Percentiles rank a stretch among this genome's conserved stretches.
Conservation (phyloP, 92 coral and sea anemone genomes). For the Porites lobata region DNA sequence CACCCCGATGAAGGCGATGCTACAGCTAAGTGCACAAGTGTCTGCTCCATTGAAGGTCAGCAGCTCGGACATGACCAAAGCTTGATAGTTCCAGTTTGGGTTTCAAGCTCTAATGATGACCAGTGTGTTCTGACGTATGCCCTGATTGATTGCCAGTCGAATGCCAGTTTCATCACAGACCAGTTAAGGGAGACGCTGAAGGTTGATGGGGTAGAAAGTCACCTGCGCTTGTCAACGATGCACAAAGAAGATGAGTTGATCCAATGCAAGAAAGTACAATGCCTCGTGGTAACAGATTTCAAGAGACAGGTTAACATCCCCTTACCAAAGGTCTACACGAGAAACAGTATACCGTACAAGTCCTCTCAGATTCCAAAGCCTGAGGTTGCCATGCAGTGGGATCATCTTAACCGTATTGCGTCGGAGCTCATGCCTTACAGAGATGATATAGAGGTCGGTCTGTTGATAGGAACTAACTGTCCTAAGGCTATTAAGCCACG, state of each 20-base stretch:
- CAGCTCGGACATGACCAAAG: slow-evolving; percentile 60
- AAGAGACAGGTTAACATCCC: slow-evolving; percentile 25
- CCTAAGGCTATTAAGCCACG: no score
- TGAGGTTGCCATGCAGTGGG: no score
- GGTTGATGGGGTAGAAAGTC: slow-evolving; percentile 58
- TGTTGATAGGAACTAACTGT: no score
- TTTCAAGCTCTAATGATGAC: slow-evolving; percentile 28
- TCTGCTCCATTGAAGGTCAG: slow-evolving; percentile 55
- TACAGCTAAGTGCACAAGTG: slow-evolving; percentile 3
- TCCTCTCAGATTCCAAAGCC: no score
- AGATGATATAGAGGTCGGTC: not conserved
- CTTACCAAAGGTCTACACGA: slow-evolving; percentile 25
- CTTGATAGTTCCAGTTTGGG: slow-evolving; percentile 58
- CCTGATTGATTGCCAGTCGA: slow-evolving; percentile 62
- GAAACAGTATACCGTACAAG: no score
- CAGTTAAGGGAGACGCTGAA: slow-evolving; percentile 30
- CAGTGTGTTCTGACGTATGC: slow-evolving; percentile 58
- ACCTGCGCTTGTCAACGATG: slow-evolving; percentile 63
- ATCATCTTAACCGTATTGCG: no score
- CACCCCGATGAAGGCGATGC: not conserved
- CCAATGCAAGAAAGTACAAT: slow-evolving; percentile 43
- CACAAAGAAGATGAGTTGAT: slow-evolving; percentile 62
- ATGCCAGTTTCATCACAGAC: slow-evolving; percentile 71
- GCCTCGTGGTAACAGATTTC: slow-evolving; percentile 46
- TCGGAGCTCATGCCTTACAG: slow-evolving; percentile 39